Base-by-base conservation (phyloP, 2,113 vertebrate species). In the Perca flavescens region DNA sequence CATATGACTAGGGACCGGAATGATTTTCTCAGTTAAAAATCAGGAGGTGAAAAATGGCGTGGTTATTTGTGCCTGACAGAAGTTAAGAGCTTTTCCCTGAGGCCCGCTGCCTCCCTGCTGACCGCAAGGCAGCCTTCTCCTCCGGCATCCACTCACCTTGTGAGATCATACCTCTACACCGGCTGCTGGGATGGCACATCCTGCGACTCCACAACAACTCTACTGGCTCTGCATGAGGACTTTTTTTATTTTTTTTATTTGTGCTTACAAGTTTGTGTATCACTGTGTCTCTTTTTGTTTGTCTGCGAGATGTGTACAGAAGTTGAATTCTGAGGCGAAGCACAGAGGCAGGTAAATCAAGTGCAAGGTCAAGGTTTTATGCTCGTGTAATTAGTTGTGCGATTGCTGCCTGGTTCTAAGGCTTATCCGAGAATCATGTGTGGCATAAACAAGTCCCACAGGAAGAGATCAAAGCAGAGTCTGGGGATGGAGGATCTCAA, bases 11-110 rank as follows among this genome's bases (percentile, higher is more conserved):
- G 93, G 91, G 93, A 95, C 85, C 50, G n/a, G 92, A 92, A 83
- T 94, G 94, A 95, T 93, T 95, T 94, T 91, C 94, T 91, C 89
- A 90, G 94, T 95, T 94, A 88, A 94, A 95, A 94, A 95, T 93
- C 91, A 89, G 89, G 86, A 88, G 89, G 94, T 96, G 95, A 96
- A 96, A 96, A 95, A 96, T 95, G 93, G 94, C 77, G 67, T 92
- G 93, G 93, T 95, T 96, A 95, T 96, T 96, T 96, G 94, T 95
- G 92, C 94, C 93, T 96, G 95, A 96, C 95, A 96, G 95, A 95
- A 96, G 95, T 96, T 96, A 96, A 96, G 94, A 96, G 95, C 93
- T 93, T 95, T 91, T 96, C 95, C 95, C 95, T 53, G 87, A 90
- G 94, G 94, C 93, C 91, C 80, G 12, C 82, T 70, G 93, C 80